A percentile compares a stretch with the other conserved stretches of the same genome.
Conservation (phyloP, 2,113 vertebrate genomes). For the Emydura subglobosa region DNA sequence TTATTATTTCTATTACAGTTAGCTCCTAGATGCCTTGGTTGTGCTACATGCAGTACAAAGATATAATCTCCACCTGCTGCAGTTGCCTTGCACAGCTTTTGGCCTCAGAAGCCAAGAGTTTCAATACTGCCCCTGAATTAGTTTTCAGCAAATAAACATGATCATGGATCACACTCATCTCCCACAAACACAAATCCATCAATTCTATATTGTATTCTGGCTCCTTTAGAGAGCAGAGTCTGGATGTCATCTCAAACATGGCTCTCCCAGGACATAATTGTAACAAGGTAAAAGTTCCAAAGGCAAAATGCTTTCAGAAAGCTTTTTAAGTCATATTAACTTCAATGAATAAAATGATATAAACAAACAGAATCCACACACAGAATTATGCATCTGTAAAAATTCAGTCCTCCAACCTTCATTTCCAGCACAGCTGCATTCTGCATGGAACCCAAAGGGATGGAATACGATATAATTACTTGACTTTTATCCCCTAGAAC, state of each 20-base stretch:
- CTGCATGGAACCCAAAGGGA: not conserved
- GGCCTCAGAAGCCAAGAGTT: not conserved
- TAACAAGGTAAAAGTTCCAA: not conserved
- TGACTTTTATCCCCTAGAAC: not conserved
- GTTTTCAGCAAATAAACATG: not conserved
- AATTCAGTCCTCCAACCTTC: not conserved
- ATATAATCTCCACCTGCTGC: not conserved
- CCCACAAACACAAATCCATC: not conserved
- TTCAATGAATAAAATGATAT: not conserved
- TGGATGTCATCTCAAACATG: not conserved
- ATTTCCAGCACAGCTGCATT: not conserved
- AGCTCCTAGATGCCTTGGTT: not conserved
- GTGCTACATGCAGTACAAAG: not conserved
- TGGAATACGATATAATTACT: rapidly evolving
- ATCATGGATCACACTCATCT: not conserved
- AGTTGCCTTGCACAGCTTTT: not conserved
- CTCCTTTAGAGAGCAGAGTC: not conserved
- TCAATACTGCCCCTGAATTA: not conserved
- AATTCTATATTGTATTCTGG: not conserved
- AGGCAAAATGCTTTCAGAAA: not conserved
- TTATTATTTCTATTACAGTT: not conserved
- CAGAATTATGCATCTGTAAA: not conserved
- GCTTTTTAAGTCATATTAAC: not conserved
- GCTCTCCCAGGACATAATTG: not conserved
- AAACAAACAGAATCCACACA: not conserved